Evolutionary conservation across 2,888 invertebrate species (phyloP).

Genomic region (Andrena flavipes): DNA sequence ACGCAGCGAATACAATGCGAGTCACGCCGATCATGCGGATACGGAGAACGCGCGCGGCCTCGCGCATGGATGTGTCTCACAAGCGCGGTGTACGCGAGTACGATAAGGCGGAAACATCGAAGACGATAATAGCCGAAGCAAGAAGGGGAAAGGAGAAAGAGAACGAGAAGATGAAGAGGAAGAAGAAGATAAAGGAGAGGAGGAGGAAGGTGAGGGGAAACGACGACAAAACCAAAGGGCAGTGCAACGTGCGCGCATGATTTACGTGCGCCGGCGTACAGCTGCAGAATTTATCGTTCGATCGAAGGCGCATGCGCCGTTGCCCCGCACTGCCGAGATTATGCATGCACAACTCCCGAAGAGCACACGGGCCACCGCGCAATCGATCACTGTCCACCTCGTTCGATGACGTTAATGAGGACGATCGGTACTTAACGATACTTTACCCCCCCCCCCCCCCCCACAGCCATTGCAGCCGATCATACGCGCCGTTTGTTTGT

Average conservation of each 20-base stretch:
- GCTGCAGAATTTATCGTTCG: slow-evolving; percentile 67
- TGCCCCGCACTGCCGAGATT: slow-evolving; percentile 26
- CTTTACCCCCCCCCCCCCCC: slow-evolving; percentile 36
- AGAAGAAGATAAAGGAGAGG: neutral
- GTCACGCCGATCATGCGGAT: slow-evolving; percentile 67
- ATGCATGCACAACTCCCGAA: slow-evolving; percentile 48
- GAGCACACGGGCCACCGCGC: slow-evolving; percentile 21
- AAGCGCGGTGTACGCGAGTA: slow-evolving; percentile 23
- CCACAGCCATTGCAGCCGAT: slow-evolving; percentile 38
- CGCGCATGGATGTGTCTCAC: slow-evolving; percentile 33
- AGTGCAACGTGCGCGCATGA: slow-evolving; percentile 62
- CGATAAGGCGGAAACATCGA: slow-evolving; percentile 48
- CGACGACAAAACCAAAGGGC: slow-evolving; percentile 36
- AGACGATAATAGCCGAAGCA: slow-evolving; percentile 35
- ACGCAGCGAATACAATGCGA: slow-evolving; percentile 62
- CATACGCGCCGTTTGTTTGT: slow-evolving; percentile 28
- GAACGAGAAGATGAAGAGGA: neutral
- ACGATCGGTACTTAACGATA: slow-evolving; percentile 58
- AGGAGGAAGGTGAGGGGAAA: neutral
- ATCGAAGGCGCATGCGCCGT: slow-evolving; percentile 49
- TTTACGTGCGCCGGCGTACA: slow-evolving; percentile 64
- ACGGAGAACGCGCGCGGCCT: slow-evolving; percentile 35
- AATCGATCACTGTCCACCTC: slow-evolving; percentile 75
- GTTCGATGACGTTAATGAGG: slow-evolving; percentile 76
- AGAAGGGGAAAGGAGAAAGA: slow-evolving; percentile 9